Evolutionary conservation across 64 coral and sea anemone genomes (phyloP).

Genomic region (Montipora foliosa): DNA sequence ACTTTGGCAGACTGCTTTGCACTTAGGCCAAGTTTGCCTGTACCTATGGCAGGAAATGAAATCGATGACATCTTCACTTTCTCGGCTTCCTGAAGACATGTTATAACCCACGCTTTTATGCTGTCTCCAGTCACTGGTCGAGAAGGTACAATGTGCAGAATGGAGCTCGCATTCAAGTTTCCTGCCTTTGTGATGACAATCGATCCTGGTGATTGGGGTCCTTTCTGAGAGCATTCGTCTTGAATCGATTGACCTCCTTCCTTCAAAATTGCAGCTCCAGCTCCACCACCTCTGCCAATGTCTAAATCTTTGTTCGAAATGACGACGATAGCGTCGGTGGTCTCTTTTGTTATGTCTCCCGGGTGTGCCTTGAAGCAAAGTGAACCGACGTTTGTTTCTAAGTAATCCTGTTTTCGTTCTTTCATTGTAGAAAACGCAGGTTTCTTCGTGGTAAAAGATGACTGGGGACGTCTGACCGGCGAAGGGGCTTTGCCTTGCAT

Average conservation of each 20-base stretch:
- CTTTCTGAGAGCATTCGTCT: constrained; percentile 11
- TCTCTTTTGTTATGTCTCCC: constrained; percentile 70
- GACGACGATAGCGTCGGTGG: constrained; percentile 66
- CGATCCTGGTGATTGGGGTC: constrained; percentile 21
- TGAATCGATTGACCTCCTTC: constrained; percentile 29
- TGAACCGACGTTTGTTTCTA: constrained; percentile 36
- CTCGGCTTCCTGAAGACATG: constrained; percentile 46
- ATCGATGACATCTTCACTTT: constrained; percentile 17
- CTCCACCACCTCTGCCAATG: background rate
- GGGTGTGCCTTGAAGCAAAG: constrained; percentile 52
- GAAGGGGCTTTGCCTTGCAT: background rate
- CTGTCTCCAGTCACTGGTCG: background rate
- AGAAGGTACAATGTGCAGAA: constrained; percentile 58
- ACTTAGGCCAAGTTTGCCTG: constrained; percentile 41
- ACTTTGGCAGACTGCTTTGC: constrained; percentile 35
- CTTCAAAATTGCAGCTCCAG: constrained; percentile 62
- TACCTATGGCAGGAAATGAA: constrained; percentile 75
- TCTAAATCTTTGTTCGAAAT: constrained; percentile 61
- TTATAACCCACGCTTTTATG: constrained; percentile 21
- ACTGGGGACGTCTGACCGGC: background rate
- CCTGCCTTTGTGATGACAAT: constrained; percentile 61
- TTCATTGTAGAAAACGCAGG: background rate
- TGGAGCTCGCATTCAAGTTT: background rate
- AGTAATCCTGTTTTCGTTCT: constrained; percentile 20
- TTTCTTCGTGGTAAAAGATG: background rate